Base-by-base conservation (phyloP, 2,113 vertebrate species). In the Xiphorhynchus elegans region DNA sequence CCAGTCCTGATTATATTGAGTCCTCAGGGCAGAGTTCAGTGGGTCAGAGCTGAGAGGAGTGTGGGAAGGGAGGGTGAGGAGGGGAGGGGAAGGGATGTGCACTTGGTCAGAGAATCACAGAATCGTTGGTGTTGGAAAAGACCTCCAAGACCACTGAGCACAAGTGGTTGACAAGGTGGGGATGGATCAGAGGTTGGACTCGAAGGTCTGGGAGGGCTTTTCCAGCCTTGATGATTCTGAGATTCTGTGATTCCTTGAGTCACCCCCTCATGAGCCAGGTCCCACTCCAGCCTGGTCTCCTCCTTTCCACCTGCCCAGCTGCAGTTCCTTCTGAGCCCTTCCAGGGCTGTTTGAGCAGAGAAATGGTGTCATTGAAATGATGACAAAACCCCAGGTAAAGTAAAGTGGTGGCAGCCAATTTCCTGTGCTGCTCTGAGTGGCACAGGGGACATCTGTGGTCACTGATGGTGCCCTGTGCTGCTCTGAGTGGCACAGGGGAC, bases 381-480 rank as follows among this genome's bases (percentile, higher is more conserved):
- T 58, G 40, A 62, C 50, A 20, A 37, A 46, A 1, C 3, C 26
- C 69, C 15, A 8, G n/a, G 37, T 4, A 6, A 23, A 35, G 59
- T 33, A 37, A 33, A 44, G 81, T 11, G 47, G 21, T 31, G 21
- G 37, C 73, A 84, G 25, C 31, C 84, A 60, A 53, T 84, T 69
- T 73, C 92, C 94, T 84, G 53, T 5, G 49, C 47, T 86, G 56
- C 49, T 17, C 0, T 3, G 33, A 33, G 69, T 0, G 31, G 24
- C 67, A 16, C 15, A 1, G 5, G 1, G n/a, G 31, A 68, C 59
- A 24, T 18, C 17, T 16, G 7, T 0, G 3, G 58, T 25, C 26
- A 28, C 1, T 2, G 0, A 0, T 37, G 37, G 37, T 10, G 4
- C 7, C 37, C 3, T 11, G 8, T 28, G 83, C 18, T 29, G 74